These are phyloP conservation scores for Mycalesis mineus DNA, from an alignment of 2,888 invertebrate genomes.

Conservation along the genomic window DNA sequence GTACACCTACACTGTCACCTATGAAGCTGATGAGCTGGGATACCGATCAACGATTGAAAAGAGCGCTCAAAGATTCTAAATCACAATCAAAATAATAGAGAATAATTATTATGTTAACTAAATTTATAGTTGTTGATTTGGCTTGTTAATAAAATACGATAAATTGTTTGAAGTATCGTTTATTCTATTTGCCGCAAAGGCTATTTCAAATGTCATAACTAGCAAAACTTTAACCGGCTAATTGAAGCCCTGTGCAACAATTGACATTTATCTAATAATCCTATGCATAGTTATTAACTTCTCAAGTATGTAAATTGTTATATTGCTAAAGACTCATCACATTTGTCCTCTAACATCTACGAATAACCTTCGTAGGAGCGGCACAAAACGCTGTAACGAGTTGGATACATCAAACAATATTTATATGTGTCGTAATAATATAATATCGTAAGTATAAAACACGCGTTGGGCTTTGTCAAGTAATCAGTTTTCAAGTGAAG, in stretches of 20 bases:
- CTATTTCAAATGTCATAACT: neutral
- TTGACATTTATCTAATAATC: slow-evolving; percentile 40
- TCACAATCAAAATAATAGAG: neutral
- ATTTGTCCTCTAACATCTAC: slow-evolving; percentile 56
- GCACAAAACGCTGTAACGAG: slow-evolving; percentile 61
- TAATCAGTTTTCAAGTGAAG: slow-evolving; percentile 49
- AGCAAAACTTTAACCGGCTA: neutral
- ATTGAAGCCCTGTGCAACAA: slow-evolving; percentile 5
- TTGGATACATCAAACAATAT: slow-evolving; percentile 50
- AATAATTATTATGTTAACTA: neutral
- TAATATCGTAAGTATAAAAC: slow-evolving; percentile 62
- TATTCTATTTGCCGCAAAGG: neutral
- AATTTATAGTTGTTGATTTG: neutral
- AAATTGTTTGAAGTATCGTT: neutral
- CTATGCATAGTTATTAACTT: slow-evolving; percentile 37
- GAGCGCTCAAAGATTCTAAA: slow-evolving; percentile 15
- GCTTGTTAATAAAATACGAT: neutral
- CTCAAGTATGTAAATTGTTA: slow-evolving; percentile 46
- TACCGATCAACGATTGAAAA: slow-evolving; percentile 48
- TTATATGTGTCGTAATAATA: slow-evolving; percentile 57
- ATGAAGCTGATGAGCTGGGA: slow-evolving; percentile 58
- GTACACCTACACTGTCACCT: slow-evolving; percentile 69
- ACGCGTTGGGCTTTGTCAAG: slow-evolving; percentile 46
- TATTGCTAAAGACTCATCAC: slow-evolving; percentile 49
- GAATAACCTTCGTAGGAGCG: slow-evolving; percentile 55